Base-by-base conservation (phyloP, 2,113 vertebrate species). In the Platichthys flesus region DNA sequence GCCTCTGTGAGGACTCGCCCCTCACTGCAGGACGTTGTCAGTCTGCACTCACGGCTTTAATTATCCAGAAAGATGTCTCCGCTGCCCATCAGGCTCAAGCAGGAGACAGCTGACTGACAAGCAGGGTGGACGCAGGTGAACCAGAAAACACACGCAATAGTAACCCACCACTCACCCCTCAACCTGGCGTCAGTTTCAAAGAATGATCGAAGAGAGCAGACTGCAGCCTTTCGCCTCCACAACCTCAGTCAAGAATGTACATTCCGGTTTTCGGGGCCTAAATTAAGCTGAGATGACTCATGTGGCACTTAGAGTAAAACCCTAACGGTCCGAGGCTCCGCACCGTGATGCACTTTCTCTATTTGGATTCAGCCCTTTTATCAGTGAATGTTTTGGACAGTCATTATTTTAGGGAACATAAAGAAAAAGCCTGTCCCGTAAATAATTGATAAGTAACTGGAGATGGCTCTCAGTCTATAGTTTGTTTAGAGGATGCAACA, bases 381-480 rank as follows among this genome's bases (percentile, higher is more conserved):
- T 85, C 67, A 18, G 15, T 26, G 55, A 67, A 76, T 73, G 67
- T 67, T 85, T 71, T 67, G n/a, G 74, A 49, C 64, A 57, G 56
- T 69, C 74, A 82, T 88, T 88, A 82, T 86, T 89, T 91, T 78
- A 6, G 51, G 70, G 2, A 82, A 71, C 54, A 35, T 82, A 64
- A 83, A 83, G 56, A 87, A 83, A 84, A 81, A 80, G 68, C 68
- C 59, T 75, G 14, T 15, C 10, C 49, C 56, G n/a, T 92, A 31
- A 90, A 93, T 93, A 84, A 88, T 89, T 90, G 26, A 90, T 79
- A 59, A 37, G 37, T 8, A 65, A 74, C 74, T 15, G 4, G 31
- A 71, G 74, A 81, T 82, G 42, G 56, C 68, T 73, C 51, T n/a
- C n/a, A 61, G 49, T 66, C 66, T 40, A 52, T 75, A 68, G 73